phyloP scores from a whole-genome alignment of 2,797 vertebrate genomes.

The Cirrhinus molitorella region DNA sequence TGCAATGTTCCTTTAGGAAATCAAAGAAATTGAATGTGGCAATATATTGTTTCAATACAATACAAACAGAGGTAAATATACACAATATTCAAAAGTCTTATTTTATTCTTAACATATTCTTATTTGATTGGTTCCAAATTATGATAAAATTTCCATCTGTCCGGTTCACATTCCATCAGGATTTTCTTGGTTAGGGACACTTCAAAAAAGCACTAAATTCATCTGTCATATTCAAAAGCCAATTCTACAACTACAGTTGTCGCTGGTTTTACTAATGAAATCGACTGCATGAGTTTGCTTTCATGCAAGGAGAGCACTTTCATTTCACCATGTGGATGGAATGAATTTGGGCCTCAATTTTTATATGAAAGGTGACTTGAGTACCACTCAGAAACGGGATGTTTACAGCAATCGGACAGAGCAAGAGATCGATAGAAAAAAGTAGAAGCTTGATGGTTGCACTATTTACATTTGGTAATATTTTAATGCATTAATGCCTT shows the following conservation, averaged over 20 bases:
- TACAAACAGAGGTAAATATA: neutral
- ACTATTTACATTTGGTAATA: neutral
- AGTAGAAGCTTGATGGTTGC: neutral
- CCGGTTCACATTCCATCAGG: neutral
- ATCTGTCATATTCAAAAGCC: conserved; percentile 10
- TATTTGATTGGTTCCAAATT: neutral
- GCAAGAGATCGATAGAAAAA: neutral
- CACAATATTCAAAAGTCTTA: neutral
- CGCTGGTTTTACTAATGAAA: conserved; percentile 17
- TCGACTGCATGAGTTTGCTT: neutral
- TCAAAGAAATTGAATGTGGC: neutral
- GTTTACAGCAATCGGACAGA: neutral
- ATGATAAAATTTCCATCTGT: neutral
- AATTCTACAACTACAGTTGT: neutral
- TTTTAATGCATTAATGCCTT: neutral
- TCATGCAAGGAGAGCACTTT: conserved; percentile 1
- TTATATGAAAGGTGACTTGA: neutral
- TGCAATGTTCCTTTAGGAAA: neutral
- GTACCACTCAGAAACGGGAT: neutral
- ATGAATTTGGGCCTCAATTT: neutral
- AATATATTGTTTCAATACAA: neutral
- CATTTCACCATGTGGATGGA: neutral
- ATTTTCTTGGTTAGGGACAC: neutral
- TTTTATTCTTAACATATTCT: neutral
- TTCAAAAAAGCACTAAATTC: neutral